Evolutionary conservation across 2,113 vertebrate genomes (phyloP).

Genomic region (Myrmecobius fasciatus): DNA sequence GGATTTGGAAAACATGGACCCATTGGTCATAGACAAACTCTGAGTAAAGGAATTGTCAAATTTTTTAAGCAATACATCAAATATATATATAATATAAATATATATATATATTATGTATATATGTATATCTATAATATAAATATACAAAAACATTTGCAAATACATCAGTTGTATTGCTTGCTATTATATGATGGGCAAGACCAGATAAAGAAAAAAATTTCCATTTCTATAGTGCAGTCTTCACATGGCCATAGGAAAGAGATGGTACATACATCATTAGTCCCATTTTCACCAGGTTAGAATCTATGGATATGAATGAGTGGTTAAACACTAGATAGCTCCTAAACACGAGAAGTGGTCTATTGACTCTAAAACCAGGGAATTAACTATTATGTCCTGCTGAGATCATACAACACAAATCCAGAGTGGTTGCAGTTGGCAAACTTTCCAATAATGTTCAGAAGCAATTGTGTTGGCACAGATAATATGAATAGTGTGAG

Average conservation of each 20-base stretch:
- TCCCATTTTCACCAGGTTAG: not conserved
- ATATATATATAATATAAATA: no score
- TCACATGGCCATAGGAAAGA: not conserved
- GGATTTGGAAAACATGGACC: not conserved
- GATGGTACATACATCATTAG: not conserved
- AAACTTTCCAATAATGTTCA: not conserved
- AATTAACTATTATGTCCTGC: not conserved
- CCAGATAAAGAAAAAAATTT: not conserved
- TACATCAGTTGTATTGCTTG: not conserved
- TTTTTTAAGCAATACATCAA: not conserved
- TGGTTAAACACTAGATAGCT: not conserved
- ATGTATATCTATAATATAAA: no score
- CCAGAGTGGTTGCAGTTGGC: not conserved
- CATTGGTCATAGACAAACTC: not conserved
- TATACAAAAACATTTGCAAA: no score
- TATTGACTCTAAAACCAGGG: not conserved
- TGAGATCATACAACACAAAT: not conserved
- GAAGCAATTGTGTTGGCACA: not conserved
- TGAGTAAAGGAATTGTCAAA: not conserved
- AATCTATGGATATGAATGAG: not conserved
- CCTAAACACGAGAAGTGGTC: not conserved
- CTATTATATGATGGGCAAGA: not conserved
- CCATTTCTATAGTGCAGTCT: not conserved
- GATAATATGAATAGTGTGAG: not conserved
- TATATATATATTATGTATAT: no score